Base-by-base conservation (phyloP, 92 coral and sea anemone species). In the Paramuricea clavata region DNA sequence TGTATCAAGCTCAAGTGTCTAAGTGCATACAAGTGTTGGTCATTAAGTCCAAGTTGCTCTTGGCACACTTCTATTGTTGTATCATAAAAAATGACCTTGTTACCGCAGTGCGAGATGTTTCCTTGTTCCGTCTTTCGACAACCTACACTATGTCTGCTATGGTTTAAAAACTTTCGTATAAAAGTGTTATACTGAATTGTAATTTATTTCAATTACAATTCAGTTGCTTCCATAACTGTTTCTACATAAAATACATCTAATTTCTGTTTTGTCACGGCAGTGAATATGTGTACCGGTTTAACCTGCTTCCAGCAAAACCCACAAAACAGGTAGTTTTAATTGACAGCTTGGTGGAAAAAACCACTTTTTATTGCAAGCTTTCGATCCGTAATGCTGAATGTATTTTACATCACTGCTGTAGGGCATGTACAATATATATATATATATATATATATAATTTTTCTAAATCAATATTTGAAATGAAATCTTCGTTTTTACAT, bases 31-130 rank as follows among this genome's bases (percentile, higher is more conserved):
- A 65, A 11, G 19, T 12, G 22, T 39, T 2, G 22, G 31, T 60
- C 68, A 26, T 60, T 60, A 60, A 65, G 19, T 27, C 27, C 39
- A 65, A 65, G 72, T 28, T 39, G 72, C 42, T 16, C 72, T 65
- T 65, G 72, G 72, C 72, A 65, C 42, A 19, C 72, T 30, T 28
- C 72, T 32, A 65, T 65, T 65, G 72, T 65, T 33, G 41, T 65
- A 2, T 28, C 10, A 31, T 65, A 65, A 65, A 17, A 65, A 65
- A 28, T 65, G 42, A 65, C 72, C 72, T 65, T 65, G 72, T 65
- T n/a, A 2, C 11, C 15, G 72, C 72, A 2, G n/a, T 28, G 6
- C 21, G 9, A 33, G 5, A 65, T 65, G 31, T 32, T 65, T 65
- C 42, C 39, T 28, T 28, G 39, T 28, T 32, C 5, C 19, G 22